phyloP scores from a whole-genome alignment of 2,888 invertebrate genomes.

The Octodonta nipae region DNA sequence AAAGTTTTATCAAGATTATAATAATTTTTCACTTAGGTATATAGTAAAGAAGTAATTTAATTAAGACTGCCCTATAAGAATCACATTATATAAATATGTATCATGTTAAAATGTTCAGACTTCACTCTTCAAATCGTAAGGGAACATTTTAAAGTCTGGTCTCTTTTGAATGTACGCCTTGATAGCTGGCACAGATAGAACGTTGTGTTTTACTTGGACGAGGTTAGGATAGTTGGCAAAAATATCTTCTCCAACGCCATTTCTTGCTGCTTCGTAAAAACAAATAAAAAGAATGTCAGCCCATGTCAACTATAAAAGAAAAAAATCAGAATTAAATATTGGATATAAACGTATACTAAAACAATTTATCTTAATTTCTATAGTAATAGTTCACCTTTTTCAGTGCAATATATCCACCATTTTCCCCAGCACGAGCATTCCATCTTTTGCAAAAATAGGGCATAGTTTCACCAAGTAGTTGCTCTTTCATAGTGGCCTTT shows the following conservation, averaged over 20 bases:
- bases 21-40: too few species aligned
- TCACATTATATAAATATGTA: too few species aligned
- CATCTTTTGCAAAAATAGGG: slow-evolving; percentile 5
- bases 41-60: too few species aligned
- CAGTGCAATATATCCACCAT: slow-evolving; percentile 9
- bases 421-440: slow-evolving; percentile 5
- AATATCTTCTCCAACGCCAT: slow-evolving; percentile 1
- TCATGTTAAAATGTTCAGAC: not conserved
- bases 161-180: slow-evolving; percentile 52
- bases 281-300: slow-evolving; percentile 9
- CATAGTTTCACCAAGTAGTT: slow-evolving; percentile 4
- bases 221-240: slow-evolving; percentile 45
- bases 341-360: not conserved
- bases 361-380: too few species aligned
- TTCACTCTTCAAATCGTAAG: slow-evolving; percentile 1
- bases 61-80: too few species aligned
- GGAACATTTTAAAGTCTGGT: slow-evolving; percentile 27
- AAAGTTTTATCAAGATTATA: too few species aligned
- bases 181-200: slow-evolving; percentile 44
- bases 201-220: slow-evolving; percentile 41
- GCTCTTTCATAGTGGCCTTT: slow-evolving; percentile 2
- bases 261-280: slow-evolving; percentile 5
- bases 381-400: slow-evolving; percentile 8
- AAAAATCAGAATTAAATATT: not conserved
- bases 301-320: slow-evolving; percentile 8